Percentiles rank a stretch among this genome's conserved stretches.
Conservation (phyloP, 2,797 vertebrate species). For the Momotus momota region DNA sequence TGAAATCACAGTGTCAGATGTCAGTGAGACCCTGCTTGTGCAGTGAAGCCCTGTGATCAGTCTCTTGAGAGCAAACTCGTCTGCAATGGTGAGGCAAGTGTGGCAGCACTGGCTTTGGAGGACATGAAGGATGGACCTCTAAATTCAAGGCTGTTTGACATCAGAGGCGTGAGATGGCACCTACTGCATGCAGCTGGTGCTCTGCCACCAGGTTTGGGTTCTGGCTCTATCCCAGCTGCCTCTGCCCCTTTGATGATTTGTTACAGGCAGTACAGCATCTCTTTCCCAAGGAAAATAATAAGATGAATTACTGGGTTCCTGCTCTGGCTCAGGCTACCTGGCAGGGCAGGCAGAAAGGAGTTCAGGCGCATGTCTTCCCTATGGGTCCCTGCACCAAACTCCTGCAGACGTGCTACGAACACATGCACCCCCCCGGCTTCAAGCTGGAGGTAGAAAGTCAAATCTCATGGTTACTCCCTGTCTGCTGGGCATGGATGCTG, state of each 20-base stretch:
- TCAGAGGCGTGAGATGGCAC: too few relatives aligned
- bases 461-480: background rate
- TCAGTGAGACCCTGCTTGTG: background rate
- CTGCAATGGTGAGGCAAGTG: rapidly evolving
- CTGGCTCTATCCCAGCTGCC: background rate
- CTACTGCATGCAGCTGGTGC: background rate
- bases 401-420: rapidly evolving
- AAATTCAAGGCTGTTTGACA: background rate
- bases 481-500: background rate
- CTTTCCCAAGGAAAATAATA: background rate
- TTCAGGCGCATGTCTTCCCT: background rate
- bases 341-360: background rate
- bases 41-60: background rate
- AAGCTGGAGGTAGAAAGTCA: background rate
- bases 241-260: background rate
- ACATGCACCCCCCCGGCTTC: rapidly evolving
- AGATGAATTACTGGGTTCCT: background rate
- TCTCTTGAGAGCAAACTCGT: background rate
- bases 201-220: background rate
- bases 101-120: background rate
- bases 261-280: background rate
- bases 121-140: rapidly evolving
- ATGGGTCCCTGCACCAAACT: background rate
- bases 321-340: background rate
- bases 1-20: background rate